A percentile compares a stretch with the other conserved stretches of the same genome.
phyloP scores from a whole-genome alignment of 2,888 invertebrate genomes.

The Andrena praecox region DNA sequence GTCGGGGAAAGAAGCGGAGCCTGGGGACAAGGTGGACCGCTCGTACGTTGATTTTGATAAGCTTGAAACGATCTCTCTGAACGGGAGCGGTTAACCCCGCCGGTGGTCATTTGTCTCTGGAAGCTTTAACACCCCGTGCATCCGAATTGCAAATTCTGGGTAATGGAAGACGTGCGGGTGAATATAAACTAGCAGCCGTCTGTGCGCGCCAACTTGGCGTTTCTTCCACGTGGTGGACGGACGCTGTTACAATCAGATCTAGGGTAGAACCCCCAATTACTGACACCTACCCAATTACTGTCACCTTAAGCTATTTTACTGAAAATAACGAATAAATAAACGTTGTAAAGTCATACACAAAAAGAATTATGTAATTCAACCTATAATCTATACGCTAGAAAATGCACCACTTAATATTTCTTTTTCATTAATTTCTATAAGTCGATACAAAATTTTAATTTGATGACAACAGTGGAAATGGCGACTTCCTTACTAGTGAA shows the following conservation, averaged over 20 bases:
- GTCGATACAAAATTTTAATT: too few species aligned
- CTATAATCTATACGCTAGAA: too few species aligned
- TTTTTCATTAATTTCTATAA: too few species aligned
- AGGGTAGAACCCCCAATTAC: too few species aligned
- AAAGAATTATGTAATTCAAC: too few species aligned
- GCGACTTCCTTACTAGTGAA: too few species aligned
- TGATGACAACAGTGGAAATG: too few species aligned
- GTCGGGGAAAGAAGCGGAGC: neutral
- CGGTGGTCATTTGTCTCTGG: constrained; percentile 40
- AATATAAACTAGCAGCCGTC: constrained; percentile 54
- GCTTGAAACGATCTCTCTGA: constrained; percentile 14
- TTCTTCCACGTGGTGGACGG: constrained; percentile 20
- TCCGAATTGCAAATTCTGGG: constrained; percentile 69
- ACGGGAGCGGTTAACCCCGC: constrained; percentile 24
- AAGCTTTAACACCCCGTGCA: constrained; percentile 47
- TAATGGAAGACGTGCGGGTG: constrained; percentile 56
- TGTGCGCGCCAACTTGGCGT: constrained; percentile 13
- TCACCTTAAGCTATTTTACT: too few species aligned
- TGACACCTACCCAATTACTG: too few species aligned
- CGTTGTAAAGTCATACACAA: too few species aligned
- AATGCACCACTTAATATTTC: too few species aligned
- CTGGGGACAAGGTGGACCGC: neutral
- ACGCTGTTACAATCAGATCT: neutral
- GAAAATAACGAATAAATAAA: too few species aligned
- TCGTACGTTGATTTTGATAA: constrained; percentile 43